These are phyloP conservation scores for Apocrypta bakeri DNA, from an alignment of 1,140 invertebrate species.

Conservation along the genomic window DNA sequence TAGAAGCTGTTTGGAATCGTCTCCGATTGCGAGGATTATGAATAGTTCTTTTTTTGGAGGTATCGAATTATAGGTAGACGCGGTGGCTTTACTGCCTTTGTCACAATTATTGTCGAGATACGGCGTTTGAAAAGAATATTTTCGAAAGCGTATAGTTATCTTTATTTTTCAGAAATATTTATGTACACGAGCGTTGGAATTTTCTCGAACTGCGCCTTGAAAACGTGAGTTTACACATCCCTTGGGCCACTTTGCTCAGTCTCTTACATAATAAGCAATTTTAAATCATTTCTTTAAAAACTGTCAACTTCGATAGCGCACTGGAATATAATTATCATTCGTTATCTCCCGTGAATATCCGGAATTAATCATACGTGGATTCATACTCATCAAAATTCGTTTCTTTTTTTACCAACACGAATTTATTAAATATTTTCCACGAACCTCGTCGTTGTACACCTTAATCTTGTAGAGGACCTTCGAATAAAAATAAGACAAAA, in stretches of 20 bases:
- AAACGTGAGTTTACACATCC: neutral
- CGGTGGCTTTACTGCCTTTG: too few species aligned
- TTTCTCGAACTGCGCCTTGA: neutral
- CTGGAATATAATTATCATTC: too few species aligned
- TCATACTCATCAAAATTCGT: neutral
- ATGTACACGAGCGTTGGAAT: neutral
- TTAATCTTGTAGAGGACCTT: too few species aligned
- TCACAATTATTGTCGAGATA: too few species aligned
- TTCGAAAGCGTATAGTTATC: neutral
- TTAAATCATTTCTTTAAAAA: neutral
- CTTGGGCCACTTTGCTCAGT: neutral
- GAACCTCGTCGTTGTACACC: neutral
- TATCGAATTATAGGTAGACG: too few species aligned
- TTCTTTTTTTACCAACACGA: neutral
- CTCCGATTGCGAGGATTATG: neutral
- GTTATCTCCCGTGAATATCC: too few species aligned
- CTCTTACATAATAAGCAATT: neutral
- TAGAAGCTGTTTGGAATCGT: neutral
- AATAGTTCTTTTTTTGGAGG: too few species aligned
- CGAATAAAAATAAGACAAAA: neutral
- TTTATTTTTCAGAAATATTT: neutral
- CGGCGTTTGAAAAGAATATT: too few species aligned
- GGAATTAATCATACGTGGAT: too few species aligned
- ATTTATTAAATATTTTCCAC: neutral
- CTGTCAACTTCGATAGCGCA: too few species aligned